Evolutionary conservation across 92 coral and sea anemone species (phyloP).

Genomic region (Porites divaricata): DNA sequence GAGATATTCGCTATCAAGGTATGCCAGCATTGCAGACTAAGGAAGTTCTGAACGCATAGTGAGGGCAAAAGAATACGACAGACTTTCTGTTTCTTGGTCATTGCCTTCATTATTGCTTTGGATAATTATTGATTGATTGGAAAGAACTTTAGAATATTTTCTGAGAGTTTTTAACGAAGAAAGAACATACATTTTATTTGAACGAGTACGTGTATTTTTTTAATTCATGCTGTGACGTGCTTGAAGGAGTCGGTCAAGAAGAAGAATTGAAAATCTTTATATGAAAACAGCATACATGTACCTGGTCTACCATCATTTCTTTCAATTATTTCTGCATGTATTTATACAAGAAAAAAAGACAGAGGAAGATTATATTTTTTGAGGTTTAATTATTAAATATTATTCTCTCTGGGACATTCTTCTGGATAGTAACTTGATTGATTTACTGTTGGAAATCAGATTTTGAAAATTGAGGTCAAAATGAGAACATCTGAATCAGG

Average conservation of each 20-base stretch:
- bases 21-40: conserved; percentile 71
- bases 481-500: background rate
- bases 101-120: background rate
- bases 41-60: conserved; percentile 75
- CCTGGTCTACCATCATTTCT: conserved; percentile 3
- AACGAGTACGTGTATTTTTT: background rate
- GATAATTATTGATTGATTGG: background rate
- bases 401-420: conserved; percentile 22
- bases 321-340: conserved; percentile 27
- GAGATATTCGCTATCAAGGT: conserved; percentile 91
- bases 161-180: conserved; percentile 6
- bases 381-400: conserved; percentile 20
- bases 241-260: conserved; percentile 5
- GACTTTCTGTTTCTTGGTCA: background rate
- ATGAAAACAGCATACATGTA: background rate
- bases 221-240: background rate
- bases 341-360: conserved; percentile 14
- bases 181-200: conserved; percentile 19
- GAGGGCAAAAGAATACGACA: conserved; percentile 19
- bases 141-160: background rate
- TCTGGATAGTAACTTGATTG: background rate
- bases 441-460: background rate
- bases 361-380: conserved; percentile 33
- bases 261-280: conserved; percentile 3
- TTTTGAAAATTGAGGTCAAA: background rate